Evolutionary conservation across 2,888 invertebrate genomes (phyloP).

Genomic region (Athalia cordata): DNA sequence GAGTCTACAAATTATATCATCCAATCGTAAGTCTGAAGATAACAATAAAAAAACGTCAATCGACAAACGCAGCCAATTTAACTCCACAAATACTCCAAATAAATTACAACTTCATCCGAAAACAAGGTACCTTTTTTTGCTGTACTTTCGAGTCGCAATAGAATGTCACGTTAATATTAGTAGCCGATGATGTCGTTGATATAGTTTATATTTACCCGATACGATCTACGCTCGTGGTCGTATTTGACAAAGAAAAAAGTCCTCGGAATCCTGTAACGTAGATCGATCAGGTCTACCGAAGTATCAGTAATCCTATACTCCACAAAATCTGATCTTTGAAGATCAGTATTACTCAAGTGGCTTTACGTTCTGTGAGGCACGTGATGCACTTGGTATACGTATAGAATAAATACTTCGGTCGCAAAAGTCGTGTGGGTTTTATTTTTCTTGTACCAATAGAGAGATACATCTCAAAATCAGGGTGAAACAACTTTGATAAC

Average conservation of each 20-base stretch:
- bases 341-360: constrained; percentile 23
- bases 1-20: neutral
- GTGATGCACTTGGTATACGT: neutral
- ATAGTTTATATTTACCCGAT: constrained; percentile 17
- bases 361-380: constrained; percentile 9
- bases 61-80: neutral
- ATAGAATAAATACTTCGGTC: constrained; percentile 9
- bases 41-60: too few species aligned
- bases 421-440: too few species aligned
- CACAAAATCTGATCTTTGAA: constrained; percentile 6
- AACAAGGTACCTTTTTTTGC: neutral
- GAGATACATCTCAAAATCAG: too few species aligned
- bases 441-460: too few species aligned
- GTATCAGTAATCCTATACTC: neutral
- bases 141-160: neutral
- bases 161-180: too few species aligned
- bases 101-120: too few species aligned
- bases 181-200: constrained; percentile 13
- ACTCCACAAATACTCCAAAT: neutral
- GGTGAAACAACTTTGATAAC: too few species aligned
- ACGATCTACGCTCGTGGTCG: neutral
- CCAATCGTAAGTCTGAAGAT: too few species aligned
- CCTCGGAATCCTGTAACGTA: neutral
- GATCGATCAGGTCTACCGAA: too few species aligned
- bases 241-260: constrained; percentile 15